A percentile compares a stretch with the other conserved stretches of the same genome.
Conservation (phyloP, 35 echinoderm and acorn worm genomes). For the Stichopus chloronotus region DNA sequence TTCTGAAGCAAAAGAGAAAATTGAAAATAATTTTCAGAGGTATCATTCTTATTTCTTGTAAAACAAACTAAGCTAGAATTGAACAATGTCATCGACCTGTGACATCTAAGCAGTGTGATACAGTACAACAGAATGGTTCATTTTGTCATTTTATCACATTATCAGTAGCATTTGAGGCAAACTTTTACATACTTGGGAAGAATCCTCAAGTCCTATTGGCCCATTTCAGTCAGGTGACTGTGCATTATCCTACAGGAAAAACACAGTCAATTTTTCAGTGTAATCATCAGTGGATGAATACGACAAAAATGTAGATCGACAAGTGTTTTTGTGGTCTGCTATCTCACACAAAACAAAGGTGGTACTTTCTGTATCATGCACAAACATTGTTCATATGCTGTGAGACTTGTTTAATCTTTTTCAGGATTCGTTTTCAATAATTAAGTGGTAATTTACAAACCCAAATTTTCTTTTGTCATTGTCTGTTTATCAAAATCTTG, state of each 20-base stretch:
- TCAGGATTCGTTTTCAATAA: too few relatives aligned
- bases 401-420: too few relatives aligned
- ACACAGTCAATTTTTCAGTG: too few relatives aligned
- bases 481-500: too few relatives aligned
- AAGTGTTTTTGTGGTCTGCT: too few relatives aligned
- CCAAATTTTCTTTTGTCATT: too few relatives aligned
- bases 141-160: not conserved
- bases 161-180: too few relatives aligned
- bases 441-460: too few relatives aligned
- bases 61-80: not conserved
- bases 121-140: not conserved
- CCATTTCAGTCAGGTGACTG: too few relatives aligned
- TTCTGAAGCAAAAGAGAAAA: not conserved
- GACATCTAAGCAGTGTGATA: not conserved
- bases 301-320: too few relatives aligned
- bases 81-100: not conserved
- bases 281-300: too few relatives aligned
- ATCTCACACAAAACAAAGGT: too few relatives aligned
- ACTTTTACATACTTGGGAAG: not conserved
- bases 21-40: not conserved
- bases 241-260: not conserved
- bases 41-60: not conserved
- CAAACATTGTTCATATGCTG: not conserved
- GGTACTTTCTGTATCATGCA: not conserved
- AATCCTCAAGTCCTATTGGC: not conserved